These are phyloP conservation scores for Ptyas mucosa DNA, from an alignment of 2,113 vertebrate species.

Conservation along the genomic window DNA sequence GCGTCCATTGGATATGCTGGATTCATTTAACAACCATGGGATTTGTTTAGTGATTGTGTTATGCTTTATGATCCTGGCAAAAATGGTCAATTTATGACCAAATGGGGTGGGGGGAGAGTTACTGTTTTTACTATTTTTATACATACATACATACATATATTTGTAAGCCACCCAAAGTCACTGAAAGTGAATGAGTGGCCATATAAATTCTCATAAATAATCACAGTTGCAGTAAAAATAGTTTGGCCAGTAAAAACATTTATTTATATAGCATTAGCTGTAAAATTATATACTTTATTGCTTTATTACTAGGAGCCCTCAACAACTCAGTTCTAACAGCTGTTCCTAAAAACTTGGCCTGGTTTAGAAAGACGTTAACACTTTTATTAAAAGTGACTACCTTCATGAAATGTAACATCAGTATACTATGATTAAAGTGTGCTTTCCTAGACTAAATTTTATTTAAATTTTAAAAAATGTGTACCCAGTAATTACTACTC, in stretches of 20 bases:
- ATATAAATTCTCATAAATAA: neutral
- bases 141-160: no score
- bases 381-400: neutral
- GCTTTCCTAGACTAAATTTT: slow-evolving; percentile 5
- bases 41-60: neutral
- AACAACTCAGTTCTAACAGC: neutral
- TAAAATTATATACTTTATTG: neutral
- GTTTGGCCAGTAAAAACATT: neutral
- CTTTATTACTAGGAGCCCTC: neutral
- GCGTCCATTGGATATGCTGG: neutral
- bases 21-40: neutral
- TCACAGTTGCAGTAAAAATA: neutral
- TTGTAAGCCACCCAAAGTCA: neutral
- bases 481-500: slow-evolving; percentile 10
- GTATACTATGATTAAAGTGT: neutral
- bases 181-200: neutral
- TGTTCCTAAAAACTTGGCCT: neutral
- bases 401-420: neutral
- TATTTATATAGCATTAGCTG: neutral
- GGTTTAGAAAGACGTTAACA: neutral
- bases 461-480: slow-evolving; percentile 23
- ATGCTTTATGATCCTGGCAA: neutral
- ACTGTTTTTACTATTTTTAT: neutral
- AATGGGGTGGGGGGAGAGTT: neutral
- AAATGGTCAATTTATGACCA: neutral